Percentiles rank a stretch among this genome's conserved stretches.
Conservation (phyloP, 37 sponge, comb jelly and placozoan genomes). For the Theonella swinhoei region DNA sequence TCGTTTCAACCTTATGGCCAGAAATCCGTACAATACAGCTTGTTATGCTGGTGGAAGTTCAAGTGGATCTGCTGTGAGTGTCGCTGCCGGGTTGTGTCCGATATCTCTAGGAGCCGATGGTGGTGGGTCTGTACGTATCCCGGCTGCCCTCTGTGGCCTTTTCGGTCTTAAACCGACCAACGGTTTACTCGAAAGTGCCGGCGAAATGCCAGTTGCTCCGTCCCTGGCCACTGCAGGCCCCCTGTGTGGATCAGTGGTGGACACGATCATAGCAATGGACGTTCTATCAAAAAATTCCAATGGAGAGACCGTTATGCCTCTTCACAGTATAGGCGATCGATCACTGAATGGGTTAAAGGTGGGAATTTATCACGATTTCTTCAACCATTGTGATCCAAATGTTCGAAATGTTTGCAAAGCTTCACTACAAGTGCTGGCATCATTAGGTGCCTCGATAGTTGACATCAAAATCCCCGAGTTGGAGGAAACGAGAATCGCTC, state of each 20-base stretch:
- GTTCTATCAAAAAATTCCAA: neutral
- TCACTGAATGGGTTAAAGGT: constrained; percentile 27
- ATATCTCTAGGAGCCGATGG: constrained; percentile 81
- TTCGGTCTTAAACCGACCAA: constrained; percentile 80
- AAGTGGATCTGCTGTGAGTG: constrained; percentile 71
- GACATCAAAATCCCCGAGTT: constrained; percentile 67
- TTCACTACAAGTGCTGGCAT: constrained; percentile 18
- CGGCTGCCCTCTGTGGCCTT: constrained; percentile 78
- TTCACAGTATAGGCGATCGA: constrained; percentile 13
- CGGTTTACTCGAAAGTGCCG: constrained; percentile 15
- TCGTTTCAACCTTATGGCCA: constrained; percentile 26
- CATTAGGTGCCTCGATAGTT: constrained; percentile 44
- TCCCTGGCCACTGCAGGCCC: constrained; percentile 52
- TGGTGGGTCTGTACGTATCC: constrained; percentile 82
- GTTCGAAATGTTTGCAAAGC: constrained; percentile 30
- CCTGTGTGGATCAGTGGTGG: constrained; percentile 41
- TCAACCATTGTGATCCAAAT: constrained; percentile 21
- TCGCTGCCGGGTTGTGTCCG: constrained; percentile 76
- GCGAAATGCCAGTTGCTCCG: neutral
- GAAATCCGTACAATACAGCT: constrained; percentile 4
- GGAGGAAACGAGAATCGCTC: constrained; percentile 54
- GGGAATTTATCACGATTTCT: constrained; percentile 39
- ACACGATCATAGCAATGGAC: constrained; percentile 35
- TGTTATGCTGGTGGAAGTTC: constrained; percentile 76
- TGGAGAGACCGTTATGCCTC: neutral